Base-by-base conservation (phyloP, 2,113 vertebrate genomes). In the Strix aluco region DNA sequence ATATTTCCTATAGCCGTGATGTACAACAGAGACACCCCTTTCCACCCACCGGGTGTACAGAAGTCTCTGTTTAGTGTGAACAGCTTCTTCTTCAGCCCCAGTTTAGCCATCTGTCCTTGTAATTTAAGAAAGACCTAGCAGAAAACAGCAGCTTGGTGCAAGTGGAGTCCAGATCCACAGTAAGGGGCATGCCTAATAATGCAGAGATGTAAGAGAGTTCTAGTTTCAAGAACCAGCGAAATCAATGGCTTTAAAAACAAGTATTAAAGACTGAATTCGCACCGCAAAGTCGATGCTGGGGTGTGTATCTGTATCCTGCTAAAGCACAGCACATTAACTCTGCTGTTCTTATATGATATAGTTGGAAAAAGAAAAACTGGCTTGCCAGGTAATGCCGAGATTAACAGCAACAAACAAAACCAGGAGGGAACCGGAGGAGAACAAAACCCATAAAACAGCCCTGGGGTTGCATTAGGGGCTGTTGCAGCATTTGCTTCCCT, bases 61-160 rank as follows among this genome's bases (percentile, higher is more conserved):
- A 90, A 91, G 67, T 52, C 57, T 90, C 91, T 94, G 66, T 73
- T 88, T 77, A 47, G 55, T 79, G 88, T 95, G 89, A 96, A 85
- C 67, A 67, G 18, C 86, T 93, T 92, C 70, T 95, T 92, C 63
- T 83, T 59, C 81, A 96, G 86, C 46, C 90, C 84, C 67, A 95
- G 74, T 90, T 96, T 93, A 96, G 58, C 92, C 89, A 92, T 91
- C 93, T 96, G 82, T 91, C 91, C 65, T 92, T n/a, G 26, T 58
- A 77, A 77, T 55, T 87, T 69, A 93, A 94, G 86, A 73, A 88
- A 86, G 32, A 77, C 47, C 18, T 44, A 87, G 80, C 44, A 72
- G 65, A 69, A 81, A n/a, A 51, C 12, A 54, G 73, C 62, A 78
- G 49, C 40, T 54, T 73, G 49, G 13, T 94, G 71, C 36, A 57